Evolutionary conservation across 2,113 vertebrate genomes (phyloP), one percentile per base, ranked within the genome.

Genomic region (Nannospalax galili): DNA sequence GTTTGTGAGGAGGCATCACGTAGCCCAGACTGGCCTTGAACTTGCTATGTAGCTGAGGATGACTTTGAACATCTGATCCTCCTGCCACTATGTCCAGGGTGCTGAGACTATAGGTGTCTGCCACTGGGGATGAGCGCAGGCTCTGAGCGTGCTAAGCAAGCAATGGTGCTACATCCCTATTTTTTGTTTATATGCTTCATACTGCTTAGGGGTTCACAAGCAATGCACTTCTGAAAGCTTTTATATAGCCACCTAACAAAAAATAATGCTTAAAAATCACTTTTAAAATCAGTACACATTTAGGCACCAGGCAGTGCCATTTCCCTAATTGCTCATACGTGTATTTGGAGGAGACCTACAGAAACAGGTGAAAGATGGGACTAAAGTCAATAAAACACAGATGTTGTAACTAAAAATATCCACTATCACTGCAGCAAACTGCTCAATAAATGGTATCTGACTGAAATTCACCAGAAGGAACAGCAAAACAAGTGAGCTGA

Each of bases 371-470:
- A 85, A 70, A 93, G 26, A 64, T 77, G 17, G 89, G 42, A 89
- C 89, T 26, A 9, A 86, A 92, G 52, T 87, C 93, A 97, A 95
- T 52, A 86, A 89, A 95, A 85, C 70, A 95, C 32, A 94, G 78
- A 80, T 52, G 52, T 62, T 45, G 56, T 35, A 92, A 93, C 17
- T 72, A 65, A 94, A 95, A 84, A 37, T n/a, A 89, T 22, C 75
- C 89, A 92, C 1, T 6, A 82, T 26, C 52, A 84, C 20, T 75
- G 75, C 19, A 75, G 86, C 84, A 89, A 73, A 87, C n/a, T 58
- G 45, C 79, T 92, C 70, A 48, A 62, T 56, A 62, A 80, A 77
- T 52, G 73, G 67, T 79, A 48, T 81, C 74, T 37, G 45, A 79
- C 70, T 84, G 67, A 67, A 95, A 87, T 67, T 30, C 75, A 91